These are phyloP conservation scores for Ramphastos sulfuratus DNA, from an alignment of 2,113 vertebrate genomes.

Conservation along the genomic window DNA sequence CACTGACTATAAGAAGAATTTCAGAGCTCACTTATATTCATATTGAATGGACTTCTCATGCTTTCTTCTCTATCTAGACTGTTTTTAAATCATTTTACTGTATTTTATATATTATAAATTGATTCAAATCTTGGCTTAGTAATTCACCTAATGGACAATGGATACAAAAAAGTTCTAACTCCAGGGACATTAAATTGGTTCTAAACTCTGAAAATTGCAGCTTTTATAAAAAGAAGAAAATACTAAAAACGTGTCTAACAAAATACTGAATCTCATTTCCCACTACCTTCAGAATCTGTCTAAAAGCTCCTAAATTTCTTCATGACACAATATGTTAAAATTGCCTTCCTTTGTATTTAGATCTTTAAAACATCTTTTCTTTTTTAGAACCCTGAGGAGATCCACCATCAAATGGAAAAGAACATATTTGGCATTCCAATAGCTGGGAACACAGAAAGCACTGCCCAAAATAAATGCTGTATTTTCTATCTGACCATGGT, in stretches of 20 bases:
- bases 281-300: slow-evolving; percentile 74
- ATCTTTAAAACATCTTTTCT: slow-evolving; percentile 69
- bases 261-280: slow-evolving; percentile 82
- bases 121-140: slow-evolving; percentile 81
- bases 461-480: not conserved
- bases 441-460: not conserved
- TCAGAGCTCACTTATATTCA: slow-evolving; percentile 74
- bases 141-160: slow-evolving; percentile 86
- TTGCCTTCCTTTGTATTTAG: slow-evolving; percentile 76
- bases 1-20: slow-evolving; percentile 77
- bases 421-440: not conserved
- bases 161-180: slow-evolving; percentile 81
- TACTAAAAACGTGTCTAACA: slow-evolving; percentile 85
- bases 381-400: slow-evolving; percentile 59
- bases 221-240: slow-evolving; percentile 85
- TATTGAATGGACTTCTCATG: slow-evolving; percentile 80
- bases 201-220: slow-evolving; percentile 86
- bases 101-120: slow-evolving; percentile 84
- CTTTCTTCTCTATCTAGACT: slow-evolving; percentile 65
- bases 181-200: slow-evolving; percentile 84
- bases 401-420: slow-evolving; percentile 12
- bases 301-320: slow-evolving; percentile 83
- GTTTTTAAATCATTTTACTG: slow-evolving; percentile 80
- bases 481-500: not conserved
- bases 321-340: slow-evolving; percentile 83